Conservation (phyloP, 2,113 vertebrate species). For the Ophiodon elongatus region DNA sequence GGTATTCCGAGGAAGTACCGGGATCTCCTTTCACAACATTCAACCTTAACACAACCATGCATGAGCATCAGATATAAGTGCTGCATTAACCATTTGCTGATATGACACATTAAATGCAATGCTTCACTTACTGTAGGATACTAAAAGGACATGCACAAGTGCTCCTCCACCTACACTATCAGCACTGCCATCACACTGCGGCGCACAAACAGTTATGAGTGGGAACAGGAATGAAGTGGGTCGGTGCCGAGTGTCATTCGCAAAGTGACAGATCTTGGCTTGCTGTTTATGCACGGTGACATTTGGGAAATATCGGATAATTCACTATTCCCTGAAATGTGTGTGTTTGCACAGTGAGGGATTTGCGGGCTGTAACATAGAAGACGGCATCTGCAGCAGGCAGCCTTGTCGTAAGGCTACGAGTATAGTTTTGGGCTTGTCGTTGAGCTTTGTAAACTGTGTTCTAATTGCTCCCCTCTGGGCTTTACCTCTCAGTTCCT, state of each 20-base stretch:
- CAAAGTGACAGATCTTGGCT: conserved; percentile 54
- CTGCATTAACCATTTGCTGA: conserved; percentile 34
- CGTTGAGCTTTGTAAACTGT: conserved; percentile 67
- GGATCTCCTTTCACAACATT: not conserved
- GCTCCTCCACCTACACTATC: conserved; percentile 49
- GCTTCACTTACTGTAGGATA: conserved; percentile 56
- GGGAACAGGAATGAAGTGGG: conserved; percentile 49
- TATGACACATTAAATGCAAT: conserved; percentile 54
- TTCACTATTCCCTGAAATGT: conserved; percentile 35
- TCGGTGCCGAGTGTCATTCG: conserved; percentile 56
- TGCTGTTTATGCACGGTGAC: conserved; percentile 47
- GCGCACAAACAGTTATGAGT: conserved; percentile 48
- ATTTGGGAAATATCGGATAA: conserved; percentile 56
- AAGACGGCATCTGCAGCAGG: conserved; percentile 38
- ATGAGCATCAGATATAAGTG: conserved; percentile 30
- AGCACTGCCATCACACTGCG: conserved; percentile 42
- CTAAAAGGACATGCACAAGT: conserved; percentile 42
- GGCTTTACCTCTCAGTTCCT: conserved; percentile 86
- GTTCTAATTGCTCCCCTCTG: conserved; percentile 74
- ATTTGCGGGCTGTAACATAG: conserved; percentile 47
- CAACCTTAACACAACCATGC: not conserved
- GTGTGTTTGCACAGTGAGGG: conserved; percentile 45
- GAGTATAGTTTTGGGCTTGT: conserved; percentile 54
- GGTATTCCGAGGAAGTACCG: not conserved
- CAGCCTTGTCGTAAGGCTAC: conserved; percentile 40